Base-by-base conservation (phyloP, 2,888 invertebrate genomes). In the Dryomyza anilis region DNA sequence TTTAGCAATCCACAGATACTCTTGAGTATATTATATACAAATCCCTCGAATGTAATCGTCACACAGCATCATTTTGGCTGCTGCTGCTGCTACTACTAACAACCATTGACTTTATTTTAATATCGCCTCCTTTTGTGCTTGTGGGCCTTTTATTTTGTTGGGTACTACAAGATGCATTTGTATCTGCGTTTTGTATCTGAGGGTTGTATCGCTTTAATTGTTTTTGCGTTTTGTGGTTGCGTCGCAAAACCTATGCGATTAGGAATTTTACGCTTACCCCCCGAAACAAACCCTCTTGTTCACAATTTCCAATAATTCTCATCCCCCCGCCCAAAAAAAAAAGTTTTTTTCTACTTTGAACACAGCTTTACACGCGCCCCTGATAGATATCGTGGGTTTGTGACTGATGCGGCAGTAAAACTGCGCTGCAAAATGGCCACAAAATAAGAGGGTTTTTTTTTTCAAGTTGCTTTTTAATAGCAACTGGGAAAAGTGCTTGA, bases 211-310 rank as follows among this genome's bases (percentile, higher is more conserved):
- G 46, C 46, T 59, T 59, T 59, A 59, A 59, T 59, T 59, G 43
- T 21, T 46, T 23, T 48, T 7, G 19, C 19, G 58, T 46, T 21
- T 16, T 58, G 16, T 45, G 10, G 57, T 30, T 25, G 16, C 48
- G 30, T 25, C 29, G 39, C 39, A 25, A 52, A 58, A 27, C 57
- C 19, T 55, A n/a, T 36, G 70, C 73, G 78, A 77, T 80, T 79
- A 79, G 77, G 75, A 79, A 80, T 80, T 79, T 80, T 77, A 79
- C 79, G 80, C 78, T 79, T 76, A 79, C 80, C 80, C 78, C n/a
- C 77, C 66, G 72, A 72, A n/a, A n/a, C 76, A 77, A 76, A 76
- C 78, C 80, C 76, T 72, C 77, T 63, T 67, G 72, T 71, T 74
- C 72, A 65, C 72, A 73, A 72, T 74, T 39, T 74, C 74, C 73